phyloP scores from a whole-genome alignment of 2,797 vertebrate genomes.

The Lagodon rhomboides region DNA sequence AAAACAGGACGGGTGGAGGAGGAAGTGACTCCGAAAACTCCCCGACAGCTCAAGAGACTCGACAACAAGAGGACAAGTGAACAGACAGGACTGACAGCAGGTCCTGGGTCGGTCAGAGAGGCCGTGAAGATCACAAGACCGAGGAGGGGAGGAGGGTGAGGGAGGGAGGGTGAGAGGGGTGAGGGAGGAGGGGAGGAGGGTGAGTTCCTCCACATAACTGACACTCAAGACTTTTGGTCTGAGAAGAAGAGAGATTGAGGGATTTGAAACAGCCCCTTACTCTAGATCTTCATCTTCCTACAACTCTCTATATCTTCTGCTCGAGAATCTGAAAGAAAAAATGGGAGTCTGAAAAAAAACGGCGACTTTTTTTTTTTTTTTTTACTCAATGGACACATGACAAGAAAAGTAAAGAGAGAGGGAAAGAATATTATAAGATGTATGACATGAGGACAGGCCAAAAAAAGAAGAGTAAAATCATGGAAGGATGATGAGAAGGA shows the following conservation, averaged over 20 bases:
- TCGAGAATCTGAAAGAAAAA: slow-evolving; percentile 81
- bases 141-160: neutral
- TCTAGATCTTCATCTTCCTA: slow-evolving; percentile 85
- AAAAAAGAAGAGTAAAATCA: slow-evolving; percentile 46
- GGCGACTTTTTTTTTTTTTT: neutral
- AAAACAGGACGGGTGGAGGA: slow-evolving; percentile 67
- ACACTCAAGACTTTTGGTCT: slow-evolving; percentile 37
- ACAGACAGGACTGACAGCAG: slow-evolving; percentile 67
- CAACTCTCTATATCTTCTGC: slow-evolving; percentile 83
- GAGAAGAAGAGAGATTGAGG: slow-evolving; percentile 34
- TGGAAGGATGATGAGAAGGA: slow-evolving; percentile 63
- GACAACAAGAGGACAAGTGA: slow-evolving; percentile 65
- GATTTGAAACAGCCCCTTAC: slow-evolving; percentile 78
- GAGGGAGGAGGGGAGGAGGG: neutral
- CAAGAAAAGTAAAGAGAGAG: slow-evolving; percentile 57
- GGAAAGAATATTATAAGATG: slow-evolving; percentile 71
- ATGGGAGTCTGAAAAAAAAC: slow-evolving; percentile 61
- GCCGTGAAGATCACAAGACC: slow-evolving; percentile 49
- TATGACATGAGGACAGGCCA: slow-evolving; percentile 61
- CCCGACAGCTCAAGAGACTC: slow-evolving; percentile 53
- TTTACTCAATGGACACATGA: slow-evolving; percentile 61
- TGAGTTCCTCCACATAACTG: slow-evolving; percentile 40
- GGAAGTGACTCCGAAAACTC: slow-evolving; percentile 49
- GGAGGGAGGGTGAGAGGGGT: neutral
- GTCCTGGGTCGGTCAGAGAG: slow-evolving; percentile 45